Conservation (phyloP, 1,140 invertebrate genomes). For the Ceratosolen fusciceps region DNA sequence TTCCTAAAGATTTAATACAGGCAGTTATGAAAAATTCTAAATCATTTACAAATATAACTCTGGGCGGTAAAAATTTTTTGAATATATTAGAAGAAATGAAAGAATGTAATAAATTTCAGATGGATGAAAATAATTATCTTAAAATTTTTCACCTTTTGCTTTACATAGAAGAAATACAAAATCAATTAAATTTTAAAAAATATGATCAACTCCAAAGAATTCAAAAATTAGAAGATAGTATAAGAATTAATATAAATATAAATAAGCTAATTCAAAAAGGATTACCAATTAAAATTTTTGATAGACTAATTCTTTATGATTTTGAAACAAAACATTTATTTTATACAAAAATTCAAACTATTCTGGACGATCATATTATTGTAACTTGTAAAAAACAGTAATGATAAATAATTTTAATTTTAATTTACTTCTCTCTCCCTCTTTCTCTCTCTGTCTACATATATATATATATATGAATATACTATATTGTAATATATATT, state of each 20-base stretch:
- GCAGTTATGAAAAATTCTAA: slow-evolving; percentile 27
- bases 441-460: too few relatives aligned
- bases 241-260: slow-evolving; percentile 80
- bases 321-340: background rate
- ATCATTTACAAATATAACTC: slow-evolving; percentile 21
- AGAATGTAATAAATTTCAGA: slow-evolving; percentile 65
- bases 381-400: background rate
- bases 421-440: too few relatives aligned
- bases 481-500: slow-evolving; percentile 4
- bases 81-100: slow-evolving; percentile 26
- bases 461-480: slow-evolving; percentile 14
- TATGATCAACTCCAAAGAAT: slow-evolving; percentile 72
- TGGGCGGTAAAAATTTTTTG: slow-evolving; percentile 44
- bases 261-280: slow-evolving; percentile 82
- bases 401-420: background rate
- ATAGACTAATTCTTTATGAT: slow-evolving; percentile 74
- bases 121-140: slow-evolving; percentile 72
- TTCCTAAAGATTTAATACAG: slow-evolving; percentile 37
- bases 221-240: slow-evolving; percentile 67
- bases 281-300: slow-evolving; percentile 82
- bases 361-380: slow-evolving; percentile 48
- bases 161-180: slow-evolving; percentile 82
- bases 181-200: slow-evolving; percentile 74
- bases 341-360: slow-evolving; percentile 32
- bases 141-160: slow-evolving; percentile 78